Percentiles rank a stretch among this genome's conserved stretches.
phyloP scores from a whole-genome alignment of 2,888 invertebrate species.

The Caenorhabditis uteleia region DNA sequence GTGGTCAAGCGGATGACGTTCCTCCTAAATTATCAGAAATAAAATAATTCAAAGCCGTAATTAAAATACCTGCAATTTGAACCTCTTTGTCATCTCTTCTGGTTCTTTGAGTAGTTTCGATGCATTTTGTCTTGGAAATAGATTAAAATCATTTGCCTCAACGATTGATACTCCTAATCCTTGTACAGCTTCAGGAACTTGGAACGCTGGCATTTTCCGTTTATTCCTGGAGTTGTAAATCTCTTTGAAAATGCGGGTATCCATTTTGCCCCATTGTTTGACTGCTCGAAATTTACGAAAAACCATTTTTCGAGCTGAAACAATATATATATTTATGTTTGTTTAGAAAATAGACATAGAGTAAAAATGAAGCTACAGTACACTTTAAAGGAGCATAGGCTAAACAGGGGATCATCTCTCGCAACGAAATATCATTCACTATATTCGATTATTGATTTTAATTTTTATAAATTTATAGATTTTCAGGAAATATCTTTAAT shows the following conservation, averaged over 20 bases:
- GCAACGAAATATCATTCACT: no score
- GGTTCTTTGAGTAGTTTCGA: conserved; percentile 4
- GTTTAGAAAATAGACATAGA: no score
- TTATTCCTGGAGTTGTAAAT: conserved; percentile 54
- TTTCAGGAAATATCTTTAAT: no score
- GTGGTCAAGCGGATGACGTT: conserved; percentile 60
- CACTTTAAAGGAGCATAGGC: no score
- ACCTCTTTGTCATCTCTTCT: conserved; percentile 1
- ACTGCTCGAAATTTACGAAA: conserved; percentile 59
- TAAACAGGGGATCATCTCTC: no score
- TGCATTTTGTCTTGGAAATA: conserved; percentile 33
- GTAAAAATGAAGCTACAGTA: no score
- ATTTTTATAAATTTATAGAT: no score
- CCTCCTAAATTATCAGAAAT: conserved; percentile 8
- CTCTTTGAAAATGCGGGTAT: conserved; percentile 64
- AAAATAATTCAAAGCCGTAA: background rate
- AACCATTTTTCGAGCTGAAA: conserved; percentile 44
- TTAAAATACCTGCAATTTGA: conserved; percentile 4
- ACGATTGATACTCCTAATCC: conserved; percentile 51
- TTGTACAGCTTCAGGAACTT: conserved; percentile 54
- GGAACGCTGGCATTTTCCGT: conserved; percentile 52
- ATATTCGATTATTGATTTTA: no score
- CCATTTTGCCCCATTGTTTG: conserved; percentile 61
- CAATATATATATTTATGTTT: background rate
- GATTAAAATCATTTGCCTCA: conserved; percentile 51